These are phyloP conservation scores for Saccostrea echinata DNA, from an alignment of 1,140 invertebrate species.

Conservation along the genomic window DNA sequence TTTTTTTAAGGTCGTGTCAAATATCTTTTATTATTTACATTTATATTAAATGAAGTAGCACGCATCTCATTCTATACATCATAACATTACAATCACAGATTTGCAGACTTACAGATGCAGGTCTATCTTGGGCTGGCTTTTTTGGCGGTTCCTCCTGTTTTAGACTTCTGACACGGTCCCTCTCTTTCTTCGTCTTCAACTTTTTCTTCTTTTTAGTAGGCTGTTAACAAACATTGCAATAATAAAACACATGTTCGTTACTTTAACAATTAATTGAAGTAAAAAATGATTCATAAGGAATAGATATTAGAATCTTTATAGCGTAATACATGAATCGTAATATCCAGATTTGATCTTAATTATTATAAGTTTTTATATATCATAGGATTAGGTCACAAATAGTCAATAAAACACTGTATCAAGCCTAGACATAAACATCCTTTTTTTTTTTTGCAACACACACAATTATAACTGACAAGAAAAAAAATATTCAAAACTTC, in stretches of 20 bases:
- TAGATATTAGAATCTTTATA: neutral
- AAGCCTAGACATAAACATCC: neutral
- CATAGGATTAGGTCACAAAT: neutral
- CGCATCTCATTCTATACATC: neutral
- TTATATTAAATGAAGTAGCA: too few relatives aligned
- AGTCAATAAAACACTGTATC: neutral
- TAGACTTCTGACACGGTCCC: conserved; percentile 65
- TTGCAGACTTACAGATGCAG: conserved; percentile 48
- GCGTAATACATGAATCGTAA: neutral
- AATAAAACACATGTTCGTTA: too few relatives aligned
- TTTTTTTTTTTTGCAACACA: neutral
- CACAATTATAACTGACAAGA: neutral
- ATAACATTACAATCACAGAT: neutral
- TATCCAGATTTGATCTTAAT: too few relatives aligned
- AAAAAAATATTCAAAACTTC: neutral
- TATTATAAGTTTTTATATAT: too few relatives aligned
- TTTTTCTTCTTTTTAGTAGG: conserved; percentile 76
- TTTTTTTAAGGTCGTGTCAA: too few relatives aligned
- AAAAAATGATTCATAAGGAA: neutral
- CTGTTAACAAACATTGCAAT: conserved; percentile 36
- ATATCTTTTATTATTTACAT: too few relatives aligned
- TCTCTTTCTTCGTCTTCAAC: conserved; percentile 73
- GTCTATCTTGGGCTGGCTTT: conserved; percentile 38
- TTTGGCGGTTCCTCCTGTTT: conserved; percentile 44
- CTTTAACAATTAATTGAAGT: neutral